Conservation (phyloP, 2,888 invertebrate species). For the Invenusta paracnida region DNA sequence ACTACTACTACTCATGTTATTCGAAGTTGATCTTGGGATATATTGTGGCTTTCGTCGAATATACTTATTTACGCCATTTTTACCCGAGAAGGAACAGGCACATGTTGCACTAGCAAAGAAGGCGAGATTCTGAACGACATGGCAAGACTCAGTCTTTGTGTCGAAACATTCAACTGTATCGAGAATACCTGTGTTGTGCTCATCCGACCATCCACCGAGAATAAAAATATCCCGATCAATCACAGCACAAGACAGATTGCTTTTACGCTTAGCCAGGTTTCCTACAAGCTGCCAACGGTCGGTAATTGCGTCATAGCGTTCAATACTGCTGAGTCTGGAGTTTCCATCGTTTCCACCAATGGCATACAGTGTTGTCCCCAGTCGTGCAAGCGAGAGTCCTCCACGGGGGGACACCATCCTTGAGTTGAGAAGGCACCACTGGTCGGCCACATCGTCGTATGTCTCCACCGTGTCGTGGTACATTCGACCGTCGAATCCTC, state of each 20-base stretch:
- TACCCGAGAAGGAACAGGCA: constrained; percentile 27
- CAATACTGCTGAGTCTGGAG: constrained; percentile 1
- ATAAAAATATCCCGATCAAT: background rate
- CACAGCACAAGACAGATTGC: constrained; percentile 9
- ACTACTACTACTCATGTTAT: no score
- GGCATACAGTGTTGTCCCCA: constrained; percentile 64
- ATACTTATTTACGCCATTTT: background rate
- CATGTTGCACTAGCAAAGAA: constrained; percentile 33
- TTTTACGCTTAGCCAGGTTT: constrained; percentile 9
- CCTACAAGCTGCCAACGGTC: background rate
- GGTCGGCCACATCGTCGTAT: constrained; percentile 54
- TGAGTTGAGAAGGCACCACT: constrained; percentile 56
- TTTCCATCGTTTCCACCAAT: constrained; percentile 50
- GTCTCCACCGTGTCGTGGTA: constrained; percentile 58
- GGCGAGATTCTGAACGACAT: background rate
- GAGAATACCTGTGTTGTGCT: constrained; percentile 31
- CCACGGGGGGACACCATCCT: constrained; percentile 79
- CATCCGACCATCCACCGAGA: constrained; percentile 36
- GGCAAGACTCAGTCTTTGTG: background rate
- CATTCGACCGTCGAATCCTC: constrained; percentile 61
- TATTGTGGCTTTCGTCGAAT: background rate
- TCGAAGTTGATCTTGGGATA: background rate
- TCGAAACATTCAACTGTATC: constrained; percentile 8
- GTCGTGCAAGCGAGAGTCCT: constrained; percentile 77
- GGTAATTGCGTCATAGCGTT: constrained; percentile 1